Conservation (phyloP, 1,140 invertebrate genomes). For the Rhagoletis zephyria region DNA sequence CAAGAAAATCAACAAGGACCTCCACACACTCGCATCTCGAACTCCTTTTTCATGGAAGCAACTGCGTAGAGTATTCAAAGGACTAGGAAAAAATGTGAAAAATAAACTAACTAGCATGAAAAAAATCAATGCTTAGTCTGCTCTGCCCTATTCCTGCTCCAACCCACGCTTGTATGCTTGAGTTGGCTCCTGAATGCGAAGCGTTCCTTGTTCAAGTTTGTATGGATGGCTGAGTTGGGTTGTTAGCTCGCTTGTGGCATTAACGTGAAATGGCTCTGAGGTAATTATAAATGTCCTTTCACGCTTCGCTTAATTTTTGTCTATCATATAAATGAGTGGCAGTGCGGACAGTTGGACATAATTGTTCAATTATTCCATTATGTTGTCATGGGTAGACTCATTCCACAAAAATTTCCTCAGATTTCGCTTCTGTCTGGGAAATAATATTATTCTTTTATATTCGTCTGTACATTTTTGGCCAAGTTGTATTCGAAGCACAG, state of each 20-base stretch:
- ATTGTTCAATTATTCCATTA: slow-evolving; percentile 73
- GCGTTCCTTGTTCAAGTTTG: background rate
- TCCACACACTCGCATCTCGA: background rate
- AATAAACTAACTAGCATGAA: background rate
- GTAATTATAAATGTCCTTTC: slow-evolving; percentile 70
- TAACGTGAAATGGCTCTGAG: slow-evolving; percentile 67
- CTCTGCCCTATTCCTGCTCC: background rate
- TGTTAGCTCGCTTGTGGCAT: background rate
- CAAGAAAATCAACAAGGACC: background rate
- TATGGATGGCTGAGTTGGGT: background rate
- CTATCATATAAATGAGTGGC: slow-evolving; percentile 71
- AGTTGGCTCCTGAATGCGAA: background rate
- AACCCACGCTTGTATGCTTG: background rate
- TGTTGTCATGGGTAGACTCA: background rate
- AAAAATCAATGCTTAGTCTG: background rate
- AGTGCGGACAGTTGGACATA: slow-evolving; percentile 71
- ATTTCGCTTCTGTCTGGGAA: too few species aligned
- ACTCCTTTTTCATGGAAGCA: background rate
- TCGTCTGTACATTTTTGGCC: too few species aligned
- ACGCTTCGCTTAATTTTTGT: slow-evolving; percentile 48
- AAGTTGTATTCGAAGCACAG: too few species aligned
- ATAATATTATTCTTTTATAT: too few species aligned
- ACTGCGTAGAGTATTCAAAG: background rate
- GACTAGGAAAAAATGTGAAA: slow-evolving; percentile 8
- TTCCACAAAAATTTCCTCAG: too few species aligned